These are phyloP conservation scores for Pachyrhynchus sulphureomaculatus DNA, from an alignment of 1,140 invertebrate species.

Conservation along the genomic window DNA sequence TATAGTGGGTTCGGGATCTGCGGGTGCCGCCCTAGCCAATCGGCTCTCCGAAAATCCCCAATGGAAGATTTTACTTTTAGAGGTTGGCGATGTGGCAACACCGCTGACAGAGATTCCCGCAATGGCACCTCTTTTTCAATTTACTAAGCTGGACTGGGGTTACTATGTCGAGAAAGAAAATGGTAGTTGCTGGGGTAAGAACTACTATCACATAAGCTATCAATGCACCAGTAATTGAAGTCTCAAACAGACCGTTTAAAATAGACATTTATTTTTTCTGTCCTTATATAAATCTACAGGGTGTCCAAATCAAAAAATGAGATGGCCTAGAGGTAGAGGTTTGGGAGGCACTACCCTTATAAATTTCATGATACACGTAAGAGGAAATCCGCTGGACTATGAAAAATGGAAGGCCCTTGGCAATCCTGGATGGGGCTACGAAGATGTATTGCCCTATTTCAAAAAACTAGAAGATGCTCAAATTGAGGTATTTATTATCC, in stretches of 20 bases:
- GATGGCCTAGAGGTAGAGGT: slow-evolving; percentile 63
- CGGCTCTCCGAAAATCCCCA: slow-evolving; percentile 69
- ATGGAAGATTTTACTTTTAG: slow-evolving; percentile 72
- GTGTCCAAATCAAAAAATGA: slow-evolving; percentile 57
- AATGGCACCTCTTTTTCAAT: slow-evolving; percentile 67
- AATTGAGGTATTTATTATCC: slow-evolving; percentile 9
- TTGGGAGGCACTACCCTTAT: slow-evolving; percentile 77
- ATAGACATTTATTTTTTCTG: neutral
- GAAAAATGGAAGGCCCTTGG: slow-evolving; percentile 69
- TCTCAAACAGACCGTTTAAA: too few species aligned
- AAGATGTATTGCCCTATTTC: slow-evolving; percentile 79
- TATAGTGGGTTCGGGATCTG: slow-evolving; percentile 53
- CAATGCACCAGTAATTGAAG: too few species aligned
- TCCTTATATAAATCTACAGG: slow-evolving; percentile 44
- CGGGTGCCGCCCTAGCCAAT: slow-evolving; percentile 62
- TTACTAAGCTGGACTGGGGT: slow-evolving; percentile 76
- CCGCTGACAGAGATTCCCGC: slow-evolving; percentile 73
- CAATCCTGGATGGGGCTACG: slow-evolving; percentile 80
- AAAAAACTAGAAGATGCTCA: slow-evolving; percentile 72
- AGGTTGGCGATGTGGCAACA: slow-evolving; percentile 67
- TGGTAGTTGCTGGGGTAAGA: slow-evolving; percentile 37
- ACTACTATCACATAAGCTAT: too few species aligned
- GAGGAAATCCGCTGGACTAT: slow-evolving; percentile 69
- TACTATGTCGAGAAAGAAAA: slow-evolving; percentile 72
- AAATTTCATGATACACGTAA: slow-evolving; percentile 89